Conservation (phyloP, 2,797 vertebrate species). For the Sorex maritimensis region DNA sequence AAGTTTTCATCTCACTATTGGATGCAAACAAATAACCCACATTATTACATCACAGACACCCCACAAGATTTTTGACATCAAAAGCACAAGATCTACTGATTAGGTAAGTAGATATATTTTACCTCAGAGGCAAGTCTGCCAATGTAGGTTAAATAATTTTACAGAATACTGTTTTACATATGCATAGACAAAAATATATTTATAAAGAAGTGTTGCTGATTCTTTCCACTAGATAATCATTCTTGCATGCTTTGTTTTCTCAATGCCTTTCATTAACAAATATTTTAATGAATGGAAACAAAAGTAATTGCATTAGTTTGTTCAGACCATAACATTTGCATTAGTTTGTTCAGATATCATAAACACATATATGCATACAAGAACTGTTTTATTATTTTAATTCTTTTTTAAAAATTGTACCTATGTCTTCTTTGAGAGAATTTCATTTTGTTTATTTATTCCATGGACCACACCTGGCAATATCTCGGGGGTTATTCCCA, state of each 20-base stretch:
- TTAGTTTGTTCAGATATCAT: conserved; percentile 3
- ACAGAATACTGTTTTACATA: neutral
- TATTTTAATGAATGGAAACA: neutral
- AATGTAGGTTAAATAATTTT: neutral
- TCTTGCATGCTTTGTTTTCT: neutral
- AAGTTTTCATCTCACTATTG: neutral
- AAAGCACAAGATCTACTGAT: neutral
- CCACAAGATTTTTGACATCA: neutral
- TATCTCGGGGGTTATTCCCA: too few species aligned
- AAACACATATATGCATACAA: neutral
- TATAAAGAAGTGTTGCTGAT: neutral
- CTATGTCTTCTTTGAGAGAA: conserved; percentile 17
- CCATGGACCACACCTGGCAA: neutral
- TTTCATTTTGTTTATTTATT: neutral
- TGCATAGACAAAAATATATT: neutral
- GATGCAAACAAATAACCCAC: neutral
- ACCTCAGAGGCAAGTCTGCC: neutral
- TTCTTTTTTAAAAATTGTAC: neutral
- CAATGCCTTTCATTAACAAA: neutral
- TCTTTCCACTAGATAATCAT: neutral
- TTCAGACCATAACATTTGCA: neutral
- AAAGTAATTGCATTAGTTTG: conserved; percentile 2
- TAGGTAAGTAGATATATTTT: neutral
- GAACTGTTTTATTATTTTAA: neutral
- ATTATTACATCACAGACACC: neutral